Percentiles rank a stretch among this genome's conserved stretches.
Evolutionary conservation across 1,140 invertebrate genomes (phyloP).

Genomic region (Brachionus angularis): DNA sequence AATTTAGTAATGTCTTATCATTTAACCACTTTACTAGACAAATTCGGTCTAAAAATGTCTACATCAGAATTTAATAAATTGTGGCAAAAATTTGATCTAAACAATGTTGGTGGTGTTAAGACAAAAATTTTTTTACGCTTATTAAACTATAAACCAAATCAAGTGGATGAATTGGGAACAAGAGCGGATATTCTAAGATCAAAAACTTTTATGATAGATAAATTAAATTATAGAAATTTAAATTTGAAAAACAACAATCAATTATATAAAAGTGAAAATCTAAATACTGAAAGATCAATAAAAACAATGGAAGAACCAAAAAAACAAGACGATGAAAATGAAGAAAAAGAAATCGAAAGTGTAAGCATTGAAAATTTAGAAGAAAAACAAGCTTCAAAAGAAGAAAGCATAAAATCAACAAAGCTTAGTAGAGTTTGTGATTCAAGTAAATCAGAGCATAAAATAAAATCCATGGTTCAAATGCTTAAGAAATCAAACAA

Average conservation of each 20-base stretch:
- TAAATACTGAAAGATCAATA: not conserved
- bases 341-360: not conserved
- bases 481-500: not conserved
- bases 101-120: not conserved
- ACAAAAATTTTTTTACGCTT: constrained; percentile 23
- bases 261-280: no score
- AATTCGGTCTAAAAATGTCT: not conserved
- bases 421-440: not conserved
- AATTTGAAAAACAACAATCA: no score
- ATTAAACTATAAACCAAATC: constrained; percentile 9
- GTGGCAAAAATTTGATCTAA: constrained; percentile 36
- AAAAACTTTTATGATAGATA: no score
- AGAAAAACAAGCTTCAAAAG: not conserved
- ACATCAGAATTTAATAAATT: constrained; percentile 27
- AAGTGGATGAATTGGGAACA: no score
- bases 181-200: no score
- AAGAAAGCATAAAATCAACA: not conserved
- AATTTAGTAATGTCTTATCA: constrained; percentile 16
- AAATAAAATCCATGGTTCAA: constrained; percentile 38
- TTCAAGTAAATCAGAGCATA: constrained; percentile 1
- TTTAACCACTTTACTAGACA: not conserved
- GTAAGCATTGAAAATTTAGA: not conserved
- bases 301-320: not conserved
- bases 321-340: not conserved
- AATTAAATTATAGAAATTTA: no score